phyloP scores from a whole-genome alignment of 2,113 vertebrate species.

The Acanthisitta chloris region DNA sequence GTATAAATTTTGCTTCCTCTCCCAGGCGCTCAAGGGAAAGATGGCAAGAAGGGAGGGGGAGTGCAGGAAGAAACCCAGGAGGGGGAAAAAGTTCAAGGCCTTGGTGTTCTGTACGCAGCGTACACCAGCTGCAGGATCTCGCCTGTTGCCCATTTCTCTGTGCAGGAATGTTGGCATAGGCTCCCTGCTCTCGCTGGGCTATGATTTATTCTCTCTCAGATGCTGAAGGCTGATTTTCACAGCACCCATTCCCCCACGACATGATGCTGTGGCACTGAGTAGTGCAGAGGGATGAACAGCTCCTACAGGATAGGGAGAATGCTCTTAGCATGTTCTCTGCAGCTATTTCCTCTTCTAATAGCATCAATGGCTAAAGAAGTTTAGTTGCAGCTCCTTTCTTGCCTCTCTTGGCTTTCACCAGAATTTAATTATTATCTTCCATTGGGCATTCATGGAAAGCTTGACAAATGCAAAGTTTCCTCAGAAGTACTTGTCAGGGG shows the following conservation, averaged over 20 bases:
- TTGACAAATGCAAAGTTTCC: background rate
- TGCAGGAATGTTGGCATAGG: constrained; percentile 9
- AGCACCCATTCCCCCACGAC: background rate
- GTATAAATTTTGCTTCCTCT: constrained; percentile 72
- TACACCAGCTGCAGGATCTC: constrained; percentile 22
- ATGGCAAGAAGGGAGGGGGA: constrained; percentile 24
- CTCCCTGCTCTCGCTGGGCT: background rate
- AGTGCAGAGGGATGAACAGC: background rate
- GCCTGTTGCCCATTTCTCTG: constrained; percentile 12
- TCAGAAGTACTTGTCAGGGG: background rate
- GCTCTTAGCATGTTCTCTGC: background rate
- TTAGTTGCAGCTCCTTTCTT: background rate
- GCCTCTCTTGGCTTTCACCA: background rate
- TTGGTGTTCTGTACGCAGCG: background rate
- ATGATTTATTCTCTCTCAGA: constrained; percentile 34
- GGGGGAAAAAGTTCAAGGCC: constrained; percentile 50
- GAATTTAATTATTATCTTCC: background rate
- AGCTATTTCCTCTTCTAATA: background rate
- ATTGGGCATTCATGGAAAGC: background rate
- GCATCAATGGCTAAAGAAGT: background rate
- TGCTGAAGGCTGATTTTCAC: background rate
- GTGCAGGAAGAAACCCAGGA: constrained; percentile 14
- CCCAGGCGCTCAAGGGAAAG: background rate
- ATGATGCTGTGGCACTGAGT: rapidly evolving
- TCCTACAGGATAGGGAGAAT: background rate